These are phyloP conservation scores for Prunella himalayana DNA, from an alignment of 2,113 vertebrate genomes.

Conservation along the genomic window DNA sequence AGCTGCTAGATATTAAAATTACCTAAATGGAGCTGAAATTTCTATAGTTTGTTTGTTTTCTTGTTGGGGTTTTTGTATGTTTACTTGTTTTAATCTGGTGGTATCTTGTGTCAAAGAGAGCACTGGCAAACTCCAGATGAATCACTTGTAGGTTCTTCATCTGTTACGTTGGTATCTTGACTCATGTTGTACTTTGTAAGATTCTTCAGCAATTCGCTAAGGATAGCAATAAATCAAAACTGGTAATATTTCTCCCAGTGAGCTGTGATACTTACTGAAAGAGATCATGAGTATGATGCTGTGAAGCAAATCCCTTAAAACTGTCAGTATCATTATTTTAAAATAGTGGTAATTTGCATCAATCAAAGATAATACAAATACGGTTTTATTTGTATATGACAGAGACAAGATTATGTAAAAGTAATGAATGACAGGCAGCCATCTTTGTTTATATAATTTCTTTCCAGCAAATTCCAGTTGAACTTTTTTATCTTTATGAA, in stretches of 20 bases:
- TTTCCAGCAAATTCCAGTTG: not conserved
- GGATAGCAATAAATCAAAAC: constrained; percentile 1
- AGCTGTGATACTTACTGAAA: not conserved
- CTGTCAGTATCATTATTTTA: not conserved
- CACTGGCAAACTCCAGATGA: not conserved
- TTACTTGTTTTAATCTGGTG: not conserved
- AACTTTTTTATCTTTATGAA: not conserved
- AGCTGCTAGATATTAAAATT: not conserved
- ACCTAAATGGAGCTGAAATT: not conserved
- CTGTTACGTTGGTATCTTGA: not conserved
- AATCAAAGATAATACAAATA: not conserved
- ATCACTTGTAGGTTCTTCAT: not conserved
- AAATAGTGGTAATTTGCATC: not conserved
- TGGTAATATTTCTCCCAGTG: not conserved
- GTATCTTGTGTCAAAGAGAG: not conserved
- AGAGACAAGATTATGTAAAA: not conserved
- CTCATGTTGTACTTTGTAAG: not conserved
- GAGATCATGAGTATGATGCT: not conserved
- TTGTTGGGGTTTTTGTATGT: not conserved
- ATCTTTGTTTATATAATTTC: not conserved
- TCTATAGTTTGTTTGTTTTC: not conserved
- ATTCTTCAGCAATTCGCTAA: not conserved
- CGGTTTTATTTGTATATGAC: not conserved
- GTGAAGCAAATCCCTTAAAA: not conserved
- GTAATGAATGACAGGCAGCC: not conserved